Percentiles rank a stretch among this genome's conserved stretches.
Evolutionary conservation across 2,113 vertebrate species (phyloP).

Genomic region (Toxostoma redivivum): DNA sequence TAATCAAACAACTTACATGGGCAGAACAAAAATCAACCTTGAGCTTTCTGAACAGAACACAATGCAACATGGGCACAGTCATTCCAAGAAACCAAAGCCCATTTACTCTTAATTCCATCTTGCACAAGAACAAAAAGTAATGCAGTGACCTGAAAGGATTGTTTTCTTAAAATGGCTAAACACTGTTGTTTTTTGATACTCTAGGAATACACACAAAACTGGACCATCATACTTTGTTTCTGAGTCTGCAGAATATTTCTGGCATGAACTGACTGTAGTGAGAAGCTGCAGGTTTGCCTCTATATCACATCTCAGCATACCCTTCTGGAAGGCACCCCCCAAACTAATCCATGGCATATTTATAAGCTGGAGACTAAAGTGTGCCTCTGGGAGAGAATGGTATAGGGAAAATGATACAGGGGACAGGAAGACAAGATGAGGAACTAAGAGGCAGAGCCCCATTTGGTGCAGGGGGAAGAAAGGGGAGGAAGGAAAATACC

Average conservation of each 20-base stretch:
- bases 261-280: neutral
- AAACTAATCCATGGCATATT: neutral
- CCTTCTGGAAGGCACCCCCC: neutral
- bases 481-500: neutral
- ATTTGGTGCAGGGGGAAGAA: neutral
- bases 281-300: neutral
- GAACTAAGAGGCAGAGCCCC: neutral
- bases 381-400: neutral
- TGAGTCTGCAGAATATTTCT: neutral
- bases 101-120: slow-evolving; percentile 15
- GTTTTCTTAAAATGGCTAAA: neutral
- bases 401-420: neutral
- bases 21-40: slow-evolving; percentile 18
- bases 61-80: neutral
- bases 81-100: slow-evolving; percentile 25
- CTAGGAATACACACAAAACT: neutral
- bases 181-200: neutral
- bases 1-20: neutral
- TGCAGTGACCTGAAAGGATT: neutral
- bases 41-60: neutral
- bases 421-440: neutral
- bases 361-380: neutral
- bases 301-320: neutral
- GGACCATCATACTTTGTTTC: neutral
- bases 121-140: neutral